Base-by-base conservation (phyloP, 1,140 invertebrate species). In the Trinorchestia longiramus region DNA sequence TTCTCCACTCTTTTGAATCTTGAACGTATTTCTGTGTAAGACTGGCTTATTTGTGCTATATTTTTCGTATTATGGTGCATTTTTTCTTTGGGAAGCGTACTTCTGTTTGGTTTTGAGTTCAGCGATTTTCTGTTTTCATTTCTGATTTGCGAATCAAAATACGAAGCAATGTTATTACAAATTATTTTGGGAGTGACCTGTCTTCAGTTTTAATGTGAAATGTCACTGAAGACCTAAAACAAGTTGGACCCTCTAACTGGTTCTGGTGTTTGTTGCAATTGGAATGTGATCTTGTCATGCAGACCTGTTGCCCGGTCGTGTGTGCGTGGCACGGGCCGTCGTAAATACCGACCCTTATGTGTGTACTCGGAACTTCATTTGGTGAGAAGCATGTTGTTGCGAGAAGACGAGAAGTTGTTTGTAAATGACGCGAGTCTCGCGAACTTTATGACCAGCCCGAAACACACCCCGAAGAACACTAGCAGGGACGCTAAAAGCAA, bases 401-500 rank as follows among this genome's bases (percentile, higher is more conserved):
- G 44, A 45, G 44, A 4, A 94, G 92, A 91, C 92, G 92, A 94
- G 44, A 45, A 94, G 92, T 43, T 94, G 92, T 94, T 94, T 94
- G 92, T 94, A 94, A 94, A 94, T 94, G 92, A 94, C 92, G 92
- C 43, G 92, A 94, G 41, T 47, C 36, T 40, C 92, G 92, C 43
- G 6, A 94, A 47, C 43, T 94, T 94, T 94, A 94, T 94, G 92
- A 43, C 92, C 43, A 17, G 44, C 43, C 43, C 40, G 92, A 94
- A 47, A 94, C 36, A 43, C 92, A 45, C 92, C 44, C 88, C 44
- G 40, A 47, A 42, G 40, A 45, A 94, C 92, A 23, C 43, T 94
- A 43, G 92, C 44, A 45, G 0, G 44, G 41, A 44, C 43, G 88
- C 88, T 90, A 90, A 90, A 43, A 90, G 88, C 88, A 90, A 90